Conservation (phyloP, 2,113 vertebrate species). For the Lagopus muta region DNA sequence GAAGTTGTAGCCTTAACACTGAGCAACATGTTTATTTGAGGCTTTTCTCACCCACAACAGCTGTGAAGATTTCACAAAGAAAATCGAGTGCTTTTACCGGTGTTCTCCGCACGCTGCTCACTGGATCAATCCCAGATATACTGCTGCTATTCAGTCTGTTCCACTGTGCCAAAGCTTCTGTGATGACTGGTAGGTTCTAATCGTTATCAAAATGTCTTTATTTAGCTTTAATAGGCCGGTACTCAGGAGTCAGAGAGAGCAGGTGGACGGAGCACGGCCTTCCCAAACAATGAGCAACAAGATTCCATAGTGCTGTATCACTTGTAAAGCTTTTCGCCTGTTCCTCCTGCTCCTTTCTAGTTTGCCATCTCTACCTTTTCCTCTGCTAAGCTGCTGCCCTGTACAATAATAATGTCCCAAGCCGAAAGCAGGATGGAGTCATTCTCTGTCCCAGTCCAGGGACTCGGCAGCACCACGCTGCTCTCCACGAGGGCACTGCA, state of each 20-base stretch:
- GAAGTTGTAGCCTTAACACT: neutral
- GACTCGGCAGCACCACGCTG: neutral
- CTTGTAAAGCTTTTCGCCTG: neutral
- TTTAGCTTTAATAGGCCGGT: neutral
- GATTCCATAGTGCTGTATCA: neutral
- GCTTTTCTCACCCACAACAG: slow-evolving; percentile 58
- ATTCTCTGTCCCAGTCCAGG: neutral
- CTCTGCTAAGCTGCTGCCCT: neutral
- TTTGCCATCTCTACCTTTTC: neutral
- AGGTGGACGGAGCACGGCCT: neutral
- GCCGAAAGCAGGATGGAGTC: neutral
- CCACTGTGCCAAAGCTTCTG: slow-evolving; percentile 77
- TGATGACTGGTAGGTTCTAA: slow-evolving; percentile 75
- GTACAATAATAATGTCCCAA: neutral
- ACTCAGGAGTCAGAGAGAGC: neutral
- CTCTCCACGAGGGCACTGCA: neutral
- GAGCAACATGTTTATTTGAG: slow-evolving; percentile 10
- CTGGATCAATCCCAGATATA: slow-evolving; percentile 65
- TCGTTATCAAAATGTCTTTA: neutral
- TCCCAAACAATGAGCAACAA: neutral
- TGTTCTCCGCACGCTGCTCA: slow-evolving; percentile 73
- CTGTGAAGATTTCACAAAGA: slow-evolving; percentile 79
- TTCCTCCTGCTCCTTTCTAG: neutral
- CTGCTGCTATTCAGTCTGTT: slow-evolving; percentile 57
- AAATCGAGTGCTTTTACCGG: slow-evolving; percentile 78